phyloP scores from a whole-genome alignment of 1,140 invertebrate species.

The Neotoxoptera formosana region DNA sequence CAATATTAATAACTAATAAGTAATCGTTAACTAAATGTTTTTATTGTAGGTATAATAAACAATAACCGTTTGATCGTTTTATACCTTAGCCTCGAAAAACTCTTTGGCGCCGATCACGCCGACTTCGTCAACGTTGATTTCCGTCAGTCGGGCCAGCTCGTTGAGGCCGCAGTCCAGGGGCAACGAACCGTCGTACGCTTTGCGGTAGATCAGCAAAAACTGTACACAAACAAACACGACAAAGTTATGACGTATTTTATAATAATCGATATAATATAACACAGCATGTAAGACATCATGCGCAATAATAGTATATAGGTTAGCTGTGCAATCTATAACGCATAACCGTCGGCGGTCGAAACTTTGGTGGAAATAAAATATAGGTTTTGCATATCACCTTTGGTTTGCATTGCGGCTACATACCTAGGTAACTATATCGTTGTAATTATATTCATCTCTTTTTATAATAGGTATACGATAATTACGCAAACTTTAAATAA shows the following conservation, averaged over 20 bases:
- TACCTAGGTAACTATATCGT: not conserved
- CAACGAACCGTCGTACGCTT: constrained; percentile 85
- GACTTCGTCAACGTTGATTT: constrained; percentile 87
- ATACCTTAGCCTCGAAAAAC: constrained; percentile 89
- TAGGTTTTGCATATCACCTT: not conserved
- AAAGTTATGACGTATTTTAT: not conserved
- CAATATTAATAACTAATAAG: too few species aligned
- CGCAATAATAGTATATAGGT: not conserved
- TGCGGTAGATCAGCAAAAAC: constrained; percentile 87
- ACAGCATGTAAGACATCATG: not conserved
- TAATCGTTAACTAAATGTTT: not conserved
- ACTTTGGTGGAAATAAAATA: not conserved
- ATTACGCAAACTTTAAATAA: not conserved
- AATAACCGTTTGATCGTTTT: not conserved
- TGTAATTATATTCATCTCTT: not conserved
- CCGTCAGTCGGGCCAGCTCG: constrained; percentile 81
- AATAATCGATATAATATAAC: not conserved
- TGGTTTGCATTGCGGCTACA: not conserved
- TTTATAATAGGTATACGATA: not conserved
- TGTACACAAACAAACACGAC: constrained; percentile 61
- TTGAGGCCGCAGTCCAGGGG: constrained; percentile 81
- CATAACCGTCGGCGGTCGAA: not conserved
- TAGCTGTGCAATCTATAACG: not conserved
- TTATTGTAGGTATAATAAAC: not conserved
- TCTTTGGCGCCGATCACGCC: constrained; percentile 88